A percentile compares a stretch with the other conserved stretches of the same genome.
phyloP scores from a whole-genome alignment of 2,797 vertebrate genomes.

The Dendrocincla tyrannina region DNA sequence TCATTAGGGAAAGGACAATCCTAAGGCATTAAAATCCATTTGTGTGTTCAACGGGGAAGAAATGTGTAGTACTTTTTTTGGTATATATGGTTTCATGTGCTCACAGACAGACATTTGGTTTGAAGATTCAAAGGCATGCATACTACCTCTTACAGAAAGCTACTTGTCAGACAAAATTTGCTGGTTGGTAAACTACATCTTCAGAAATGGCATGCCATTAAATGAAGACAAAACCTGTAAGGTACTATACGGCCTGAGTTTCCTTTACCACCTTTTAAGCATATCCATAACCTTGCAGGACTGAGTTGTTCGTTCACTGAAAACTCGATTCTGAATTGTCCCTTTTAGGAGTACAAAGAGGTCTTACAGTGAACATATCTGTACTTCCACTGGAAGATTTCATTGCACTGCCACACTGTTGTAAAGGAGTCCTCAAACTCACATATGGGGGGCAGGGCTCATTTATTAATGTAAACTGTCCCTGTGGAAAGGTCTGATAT shows the following conservation, averaged over 20 bases:
- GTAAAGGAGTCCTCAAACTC: not conserved
- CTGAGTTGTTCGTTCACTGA: not conserved
- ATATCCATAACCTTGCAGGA: not conserved
- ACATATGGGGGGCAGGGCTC: not conserved
- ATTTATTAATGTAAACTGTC: not conserved
- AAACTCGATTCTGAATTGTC: not conserved
- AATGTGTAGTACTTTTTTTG: not conserved
- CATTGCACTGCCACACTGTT: not conserved
- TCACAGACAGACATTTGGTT: not conserved
- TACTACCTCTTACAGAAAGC: not conserved
- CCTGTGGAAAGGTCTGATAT: not conserved
- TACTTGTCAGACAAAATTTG: not conserved
- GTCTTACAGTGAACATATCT: not conserved
- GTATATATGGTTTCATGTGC: not conserved
- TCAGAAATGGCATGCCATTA: not conserved
- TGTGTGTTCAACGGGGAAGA: not conserved
- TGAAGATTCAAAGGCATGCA: not conserved
- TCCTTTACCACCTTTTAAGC: not conserved
- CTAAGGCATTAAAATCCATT: not conserved
- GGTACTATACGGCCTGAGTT: not conserved
- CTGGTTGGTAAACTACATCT: not conserved
- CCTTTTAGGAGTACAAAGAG: not conserved
- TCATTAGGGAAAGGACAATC: constrained; percentile 30
- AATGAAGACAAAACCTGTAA: not conserved
- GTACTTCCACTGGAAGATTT: not conserved